Evolutionary conservation across 2,797 vertebrate species (phyloP).

Genomic region (Bradypus variegatus): DNA sequence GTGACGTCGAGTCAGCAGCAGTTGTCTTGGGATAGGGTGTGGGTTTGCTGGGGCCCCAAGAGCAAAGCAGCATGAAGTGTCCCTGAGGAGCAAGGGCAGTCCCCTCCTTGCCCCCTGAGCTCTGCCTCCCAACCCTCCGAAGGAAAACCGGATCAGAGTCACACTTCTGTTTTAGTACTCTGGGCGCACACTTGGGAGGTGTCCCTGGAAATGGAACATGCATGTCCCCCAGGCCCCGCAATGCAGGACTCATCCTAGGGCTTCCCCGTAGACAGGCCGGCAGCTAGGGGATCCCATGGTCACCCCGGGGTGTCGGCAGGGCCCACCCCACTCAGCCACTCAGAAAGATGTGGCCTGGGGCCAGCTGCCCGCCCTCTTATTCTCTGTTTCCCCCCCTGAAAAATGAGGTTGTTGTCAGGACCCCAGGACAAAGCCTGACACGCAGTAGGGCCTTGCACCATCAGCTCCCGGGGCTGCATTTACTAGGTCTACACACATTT

Average conservation of each 20-base stretch:
- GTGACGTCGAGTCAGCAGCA: too few species aligned
- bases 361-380: background rate
- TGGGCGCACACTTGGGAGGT: too few species aligned
- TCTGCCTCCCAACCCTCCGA: background rate
- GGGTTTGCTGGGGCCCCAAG: slow-evolving; percentile 39
- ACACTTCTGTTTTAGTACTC: background rate
- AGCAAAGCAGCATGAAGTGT: background rate
- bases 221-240: too few species aligned
- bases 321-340: background rate
- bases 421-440: background rate
- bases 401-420: background rate
- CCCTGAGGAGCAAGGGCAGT: background rate
- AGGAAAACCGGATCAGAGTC: background rate
- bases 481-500: too few species aligned
- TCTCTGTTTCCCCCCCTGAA: background rate
- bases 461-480: too few species aligned
- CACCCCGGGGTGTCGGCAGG: background rate
- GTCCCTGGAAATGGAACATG: too few species aligned
- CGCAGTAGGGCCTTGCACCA: too few species aligned
- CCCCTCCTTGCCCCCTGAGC: background rate
- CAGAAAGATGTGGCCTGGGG: background rate
- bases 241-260: background rate
- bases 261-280: background rate
- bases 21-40: too few species aligned
- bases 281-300: accelerated